Conservation (phyloP, 92 coral and sea anemone species). For the Porites divaricata region DNA sequence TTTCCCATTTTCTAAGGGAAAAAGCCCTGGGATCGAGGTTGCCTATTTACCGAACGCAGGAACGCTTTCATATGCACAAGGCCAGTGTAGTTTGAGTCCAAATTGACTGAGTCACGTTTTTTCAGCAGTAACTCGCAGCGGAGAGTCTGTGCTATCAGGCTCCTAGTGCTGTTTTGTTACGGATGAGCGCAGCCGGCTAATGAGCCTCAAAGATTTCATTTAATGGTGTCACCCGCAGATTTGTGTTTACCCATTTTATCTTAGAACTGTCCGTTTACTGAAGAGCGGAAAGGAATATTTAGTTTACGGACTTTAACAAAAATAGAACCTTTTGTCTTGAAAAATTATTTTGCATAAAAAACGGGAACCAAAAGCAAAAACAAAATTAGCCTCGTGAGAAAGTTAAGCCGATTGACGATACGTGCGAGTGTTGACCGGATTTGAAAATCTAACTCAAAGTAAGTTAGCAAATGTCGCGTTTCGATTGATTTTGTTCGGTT, state of each 20-base stretch:
- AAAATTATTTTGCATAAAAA: conserved; percentile 37
- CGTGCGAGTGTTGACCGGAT: background rate
- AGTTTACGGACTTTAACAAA: background rate
- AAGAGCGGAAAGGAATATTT: conserved; percentile 9
- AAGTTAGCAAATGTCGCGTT: too few relatives aligned
- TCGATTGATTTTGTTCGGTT: too few relatives aligned
- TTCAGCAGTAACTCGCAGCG: too few relatives aligned
- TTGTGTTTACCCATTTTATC: conserved; percentile 2
- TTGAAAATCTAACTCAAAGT: too few relatives aligned
- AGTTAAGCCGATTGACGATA: background rate
- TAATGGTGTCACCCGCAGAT: background rate
- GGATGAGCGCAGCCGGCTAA: background rate
- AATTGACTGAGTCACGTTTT: too few relatives aligned
- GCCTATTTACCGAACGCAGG: too few relatives aligned
- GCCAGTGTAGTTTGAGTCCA: too few relatives aligned
- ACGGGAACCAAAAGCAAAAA: conserved; percentile 14
- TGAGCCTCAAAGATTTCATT: background rate
- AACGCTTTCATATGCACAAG: too few relatives aligned
- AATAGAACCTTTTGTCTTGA: conserved; percentile 19
- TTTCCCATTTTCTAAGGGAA: too few relatives aligned
- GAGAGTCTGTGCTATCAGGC: too few relatives aligned
- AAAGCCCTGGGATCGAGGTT: too few relatives aligned
- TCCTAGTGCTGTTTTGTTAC: too few relatives aligned
- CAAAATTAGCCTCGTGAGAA: conserved; percentile 38
- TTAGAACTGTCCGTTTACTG: background rate